phyloP scores from a whole-genome alignment of 1,140 invertebrate species.

The Calliopsis andreniformis region DNA sequence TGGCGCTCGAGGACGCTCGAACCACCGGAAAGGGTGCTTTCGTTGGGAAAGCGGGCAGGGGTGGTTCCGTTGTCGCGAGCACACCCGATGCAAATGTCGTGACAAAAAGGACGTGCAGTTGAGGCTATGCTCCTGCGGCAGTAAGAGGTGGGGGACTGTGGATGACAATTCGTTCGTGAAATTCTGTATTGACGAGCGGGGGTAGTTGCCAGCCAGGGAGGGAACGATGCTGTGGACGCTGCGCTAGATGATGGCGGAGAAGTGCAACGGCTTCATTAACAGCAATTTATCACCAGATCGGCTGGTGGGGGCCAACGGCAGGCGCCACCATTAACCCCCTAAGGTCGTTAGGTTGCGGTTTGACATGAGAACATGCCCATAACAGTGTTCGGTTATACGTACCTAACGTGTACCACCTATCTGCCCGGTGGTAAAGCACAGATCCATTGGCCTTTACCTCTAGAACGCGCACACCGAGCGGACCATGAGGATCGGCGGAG shows the following conservation, averaged over 20 bases:
- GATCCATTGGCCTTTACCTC: conserved; percentile 54
- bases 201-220: conserved; percentile 29
- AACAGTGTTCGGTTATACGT: conserved; percentile 76
- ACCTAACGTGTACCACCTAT: conserved; percentile 66
- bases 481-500: conserved; percentile 26
- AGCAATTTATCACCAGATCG: conserved; percentile 78
- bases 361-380: conserved; percentile 79
- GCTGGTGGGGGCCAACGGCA: conserved; percentile 54
- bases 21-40: conserved; percentile 58
- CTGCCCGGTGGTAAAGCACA: conserved; percentile 64
- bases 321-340: conserved; percentile 74
- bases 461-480: conserved; percentile 43
- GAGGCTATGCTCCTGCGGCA: too few species aligned
- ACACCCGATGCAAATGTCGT: conserved; percentile 53
- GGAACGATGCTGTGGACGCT: neutral
- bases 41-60: conserved; percentile 59
- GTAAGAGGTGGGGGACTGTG: neutral
- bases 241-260: conserved; percentile 56
- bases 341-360: conserved; percentile 79
- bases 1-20: conserved; percentile 41
- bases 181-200: conserved; percentile 1
- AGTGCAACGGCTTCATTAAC: conserved; percentile 75
- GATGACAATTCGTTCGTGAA: conserved; percentile 63
- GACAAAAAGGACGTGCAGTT: conserved; percentile 25
- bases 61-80: conserved; percentile 30